Percentiles rank a stretch among this genome's conserved stretches.
These are phyloP conservation scores for Ceratothoa steindachneri DNA, from an alignment of 2,888 invertebrate genomes.

Conservation along the genomic window DNA sequence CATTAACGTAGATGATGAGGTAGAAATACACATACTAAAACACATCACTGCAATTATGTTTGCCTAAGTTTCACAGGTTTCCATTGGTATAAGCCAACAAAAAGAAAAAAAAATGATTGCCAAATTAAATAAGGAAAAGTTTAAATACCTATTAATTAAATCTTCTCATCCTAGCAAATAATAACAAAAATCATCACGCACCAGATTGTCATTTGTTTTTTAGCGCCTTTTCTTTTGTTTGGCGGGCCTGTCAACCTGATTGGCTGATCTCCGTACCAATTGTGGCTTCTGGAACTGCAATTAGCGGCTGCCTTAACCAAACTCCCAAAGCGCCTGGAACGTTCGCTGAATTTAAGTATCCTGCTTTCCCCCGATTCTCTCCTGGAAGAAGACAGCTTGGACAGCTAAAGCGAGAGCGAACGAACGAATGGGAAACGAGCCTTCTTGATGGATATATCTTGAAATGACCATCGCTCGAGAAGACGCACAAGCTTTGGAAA, in stretches of 20 bases:
- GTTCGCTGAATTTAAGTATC: slow-evolving; percentile 6
- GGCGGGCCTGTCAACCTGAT: slow-evolving; percentile 26
- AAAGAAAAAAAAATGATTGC: too few species aligned
- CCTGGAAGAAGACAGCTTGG: neutral
- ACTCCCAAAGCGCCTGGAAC: slow-evolving; percentile 7
- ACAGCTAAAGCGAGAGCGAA: neutral
- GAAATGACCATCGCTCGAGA: too few species aligned
- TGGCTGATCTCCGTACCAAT: slow-evolving; percentile 31
- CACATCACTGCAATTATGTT: too few species aligned
- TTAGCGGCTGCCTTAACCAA: slow-evolving; percentile 25
- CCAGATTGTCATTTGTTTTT: slow-evolving; percentile 17
- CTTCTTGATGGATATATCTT: neutral
- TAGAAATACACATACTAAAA: too few species aligned
- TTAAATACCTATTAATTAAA: slow-evolving; percentile 2
- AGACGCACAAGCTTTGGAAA: too few species aligned
- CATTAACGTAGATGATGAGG: too few species aligned
- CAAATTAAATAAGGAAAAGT: neutral
- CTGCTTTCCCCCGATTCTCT: neutral
- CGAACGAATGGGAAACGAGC: neutral
- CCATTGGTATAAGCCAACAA: too few species aligned
- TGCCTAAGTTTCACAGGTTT: too few species aligned
- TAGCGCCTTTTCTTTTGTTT: slow-evolving; percentile 28
- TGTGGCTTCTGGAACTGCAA: slow-evolving; percentile 26
- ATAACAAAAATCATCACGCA: slow-evolving; percentile 12
- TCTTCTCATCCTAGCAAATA: slow-evolving; percentile 5